Evolutionary conservation across 2,113 vertebrate genomes (phyloP), one percentile per base, ranked within the genome.

Genomic region (Archocentrus centrarchus): DNA sequence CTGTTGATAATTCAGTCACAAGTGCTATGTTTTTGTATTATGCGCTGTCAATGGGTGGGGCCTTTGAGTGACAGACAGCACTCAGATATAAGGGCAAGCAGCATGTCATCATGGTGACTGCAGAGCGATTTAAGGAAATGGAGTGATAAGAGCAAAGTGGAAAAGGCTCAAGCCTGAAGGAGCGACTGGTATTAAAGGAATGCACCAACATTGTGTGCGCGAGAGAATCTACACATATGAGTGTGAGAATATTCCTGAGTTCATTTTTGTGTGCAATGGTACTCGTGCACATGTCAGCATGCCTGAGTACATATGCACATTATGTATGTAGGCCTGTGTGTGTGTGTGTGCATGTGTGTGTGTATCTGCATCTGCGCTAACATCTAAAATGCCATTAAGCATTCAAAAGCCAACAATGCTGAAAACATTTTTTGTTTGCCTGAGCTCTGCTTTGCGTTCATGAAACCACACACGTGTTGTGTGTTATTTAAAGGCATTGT

Each of bases 141-240:
- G 88, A 93, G 90, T 94, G 90, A 94, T 91, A 93, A 94, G 91
- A 92, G 92, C 91, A 94, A 84, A 92, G 90, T 62, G 83, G 90
- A 93, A 86, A 81, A 92, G 91, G 90, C 86, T 89, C 50, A 13
- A 55, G 91, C 94, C 93, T 88, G 66, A 89, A 93, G 94, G 89
- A 91, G 84, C n/a, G 11, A 77, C 73, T 94, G 94, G 90, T 94
- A 95, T 95, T 95, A 93, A 93, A 93, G 88, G 64, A 76, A 53
- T 70, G 80, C 44, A 59, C 70, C 85, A 83, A 89, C 79, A 87
- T 81, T 86, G 79, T 64, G 55, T 86, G 88, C 57, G 58, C 80
- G 62, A 85, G 70, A 41, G 57, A 75, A 20, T 86, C 55, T 62
- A 82, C 76, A 84, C 79, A 84, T 81, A 64, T 78, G 73, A 82